phyloP scores from a whole-genome alignment of 2,888 invertebrate species.

The Pristionchus exspectatus region DNA sequence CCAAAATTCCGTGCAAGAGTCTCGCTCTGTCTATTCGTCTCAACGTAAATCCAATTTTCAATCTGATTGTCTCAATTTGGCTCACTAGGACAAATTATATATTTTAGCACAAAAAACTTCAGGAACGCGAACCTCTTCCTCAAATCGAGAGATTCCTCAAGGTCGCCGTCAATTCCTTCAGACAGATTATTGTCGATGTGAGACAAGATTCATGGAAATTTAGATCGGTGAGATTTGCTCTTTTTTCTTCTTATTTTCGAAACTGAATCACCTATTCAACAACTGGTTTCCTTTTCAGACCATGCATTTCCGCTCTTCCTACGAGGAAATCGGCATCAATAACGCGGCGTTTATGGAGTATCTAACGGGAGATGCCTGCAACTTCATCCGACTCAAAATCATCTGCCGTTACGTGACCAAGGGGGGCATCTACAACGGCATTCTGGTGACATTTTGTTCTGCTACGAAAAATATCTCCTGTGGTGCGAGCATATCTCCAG shows the following conservation, averaged over 20 bases:
- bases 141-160: conserved; percentile 39
- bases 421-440: neutral
- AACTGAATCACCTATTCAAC: neutral
- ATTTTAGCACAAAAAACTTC: neutral
- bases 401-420: conserved; percentile 19
- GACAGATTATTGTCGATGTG: conserved; percentile 21
- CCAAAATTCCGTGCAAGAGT: neutral
- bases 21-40: neutral
- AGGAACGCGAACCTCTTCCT: conserved; percentile 44
- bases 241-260: neutral
- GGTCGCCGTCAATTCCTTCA: neutral
- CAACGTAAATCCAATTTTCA: no score
- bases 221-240: neutral
- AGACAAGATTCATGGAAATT: conserved; percentile 40
- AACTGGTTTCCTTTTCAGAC: neutral
- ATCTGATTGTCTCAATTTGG: no score
- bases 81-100: neutral
- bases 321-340: conserved; percentile 43
- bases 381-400: conserved; percentile 36
- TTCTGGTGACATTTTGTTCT: neutral
- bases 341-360: conserved; percentile 28
- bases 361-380: neutral
- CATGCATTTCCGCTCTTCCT: neutral
- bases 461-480: no score
- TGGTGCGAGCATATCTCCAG: no score